Evolutionary conservation across 2,113 vertebrate genomes (phyloP).

Genomic region (Cebus imitator): DNA sequence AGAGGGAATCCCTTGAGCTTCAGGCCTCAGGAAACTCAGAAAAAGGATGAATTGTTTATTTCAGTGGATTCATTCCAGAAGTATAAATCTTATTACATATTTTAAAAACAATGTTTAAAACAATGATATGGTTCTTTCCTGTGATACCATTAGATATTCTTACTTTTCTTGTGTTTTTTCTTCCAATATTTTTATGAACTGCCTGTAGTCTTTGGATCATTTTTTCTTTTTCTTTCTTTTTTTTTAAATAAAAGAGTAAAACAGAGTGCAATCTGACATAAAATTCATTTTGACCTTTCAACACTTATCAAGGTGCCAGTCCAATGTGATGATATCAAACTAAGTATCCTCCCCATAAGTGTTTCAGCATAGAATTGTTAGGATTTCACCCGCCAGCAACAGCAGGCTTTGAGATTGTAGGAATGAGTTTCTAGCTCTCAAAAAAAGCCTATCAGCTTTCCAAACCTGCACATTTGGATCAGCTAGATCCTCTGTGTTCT

Average conservation of each 20-base stretch:
- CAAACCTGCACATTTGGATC: rapidly evolving
- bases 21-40: not conserved
- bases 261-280: not conserved
- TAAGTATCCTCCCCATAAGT: not conserved
- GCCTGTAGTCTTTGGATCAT: not conserved
- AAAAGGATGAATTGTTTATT: not conserved
- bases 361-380: not conserved
- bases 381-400: not conserved
- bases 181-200: not conserved
- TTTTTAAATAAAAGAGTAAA: not conserved
- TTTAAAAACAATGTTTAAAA: conserved; percentile 27
- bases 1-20: not conserved
- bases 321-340: not conserved
- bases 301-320: not conserved
- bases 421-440: not conserved
- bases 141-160: not conserved
- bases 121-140: not conserved
- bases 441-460: not conserved
- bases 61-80: not conserved
- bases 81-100: not conserved
- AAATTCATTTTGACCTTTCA: not conserved
- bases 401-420: not conserved
- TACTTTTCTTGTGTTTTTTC: not conserved
- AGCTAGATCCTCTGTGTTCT: too few species aligned
- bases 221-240: not conserved